Conservation (phyloP, 1,140 invertebrate species). For the Pogonognathellus flavescens region DNA sequence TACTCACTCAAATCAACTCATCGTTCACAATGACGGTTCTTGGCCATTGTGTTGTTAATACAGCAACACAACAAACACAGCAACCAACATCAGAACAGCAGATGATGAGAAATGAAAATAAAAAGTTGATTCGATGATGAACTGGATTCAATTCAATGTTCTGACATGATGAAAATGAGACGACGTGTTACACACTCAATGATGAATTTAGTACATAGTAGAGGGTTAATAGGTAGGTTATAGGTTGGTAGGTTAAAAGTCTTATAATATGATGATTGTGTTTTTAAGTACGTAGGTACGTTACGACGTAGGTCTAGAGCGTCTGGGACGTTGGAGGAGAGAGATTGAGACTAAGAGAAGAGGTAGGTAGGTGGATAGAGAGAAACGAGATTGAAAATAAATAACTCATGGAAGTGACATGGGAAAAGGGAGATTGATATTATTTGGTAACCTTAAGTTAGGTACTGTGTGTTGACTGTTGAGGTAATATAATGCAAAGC, state of each 20-base stretch:
- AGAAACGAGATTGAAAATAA: conserved; percentile 19
- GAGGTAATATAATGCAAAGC: too few species aligned
- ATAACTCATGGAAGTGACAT: conserved; percentile 47
- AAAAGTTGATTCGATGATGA: background rate
- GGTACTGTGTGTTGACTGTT: too few species aligned
- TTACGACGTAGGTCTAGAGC: background rate
- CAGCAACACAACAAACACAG: background rate
- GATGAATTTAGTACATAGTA: too few species aligned
- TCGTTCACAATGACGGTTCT: background rate
- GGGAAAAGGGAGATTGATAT: conserved; percentile 32
- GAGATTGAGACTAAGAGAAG: background rate
- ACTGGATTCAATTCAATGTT: conserved; percentile 1
- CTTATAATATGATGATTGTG: background rate
- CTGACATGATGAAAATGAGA: too few species aligned
- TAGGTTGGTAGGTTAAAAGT: background rate
- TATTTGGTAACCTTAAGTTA: background rate
- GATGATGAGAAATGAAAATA: background rate
- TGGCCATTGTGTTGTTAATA: too few species aligned
- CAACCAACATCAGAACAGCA: background rate
- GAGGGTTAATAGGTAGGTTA: too few species aligned
- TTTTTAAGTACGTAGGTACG: too few species aligned
- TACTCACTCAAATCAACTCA: conserved; percentile 32
- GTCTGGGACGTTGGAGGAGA: too few species aligned
- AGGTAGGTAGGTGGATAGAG: conserved; percentile 8
- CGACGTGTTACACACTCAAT: too few species aligned